Evolutionary conservation across 2,113 vertebrate species (phyloP), one percentile per base, ranked within the genome.

Genomic region (Litocranius walleri): DNA sequence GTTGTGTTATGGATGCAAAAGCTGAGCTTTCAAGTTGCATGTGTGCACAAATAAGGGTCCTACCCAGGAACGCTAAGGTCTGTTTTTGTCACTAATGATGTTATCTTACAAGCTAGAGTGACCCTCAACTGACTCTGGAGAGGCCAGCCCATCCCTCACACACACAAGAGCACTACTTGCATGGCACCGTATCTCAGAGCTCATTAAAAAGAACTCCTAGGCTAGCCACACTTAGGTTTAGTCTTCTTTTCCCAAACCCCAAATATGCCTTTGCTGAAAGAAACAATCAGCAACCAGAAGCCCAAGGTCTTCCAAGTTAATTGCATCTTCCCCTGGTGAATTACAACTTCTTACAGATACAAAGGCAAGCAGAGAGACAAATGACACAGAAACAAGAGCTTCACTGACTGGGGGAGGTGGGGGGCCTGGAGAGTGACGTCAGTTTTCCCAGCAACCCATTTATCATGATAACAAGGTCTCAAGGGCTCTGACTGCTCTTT

Each of bases 371-470:
- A 94, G 94, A 96, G 86, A 97, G 94, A 96, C 90, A 95, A 98
- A 98, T 91, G 96, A 95, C 96, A 98, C 94, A 97, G 92, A 97
- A 98, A 97, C 67, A 97, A 97, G 95, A 96, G 96, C 94, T 95
- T 96, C 94, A 82, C 88, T 86, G 77, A 81, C 54, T 96, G 57
- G 77, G 43, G 67, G 67, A 21, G n/a, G n/a, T 33, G 86, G 74
- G 61, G 95, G 77, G 43, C 61, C 59, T 45, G 52, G 29, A 88
- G 81, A 97, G 77, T 97, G 97, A 97, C 88, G 94, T 96, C 97
- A 98, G 86, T 93, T 94, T 97, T 97, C 97, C 94, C 97, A 97
- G 97, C 98, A 98, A 96, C 85, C 90, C 96, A 97, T 95, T 96
- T 98, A 94, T 94, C 98, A 92, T 1, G 8, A 82, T 97, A 98